Evolutionary conservation across 1,140 invertebrate species (phyloP).

Genomic region (Temnothorax nylanderi): DNA sequence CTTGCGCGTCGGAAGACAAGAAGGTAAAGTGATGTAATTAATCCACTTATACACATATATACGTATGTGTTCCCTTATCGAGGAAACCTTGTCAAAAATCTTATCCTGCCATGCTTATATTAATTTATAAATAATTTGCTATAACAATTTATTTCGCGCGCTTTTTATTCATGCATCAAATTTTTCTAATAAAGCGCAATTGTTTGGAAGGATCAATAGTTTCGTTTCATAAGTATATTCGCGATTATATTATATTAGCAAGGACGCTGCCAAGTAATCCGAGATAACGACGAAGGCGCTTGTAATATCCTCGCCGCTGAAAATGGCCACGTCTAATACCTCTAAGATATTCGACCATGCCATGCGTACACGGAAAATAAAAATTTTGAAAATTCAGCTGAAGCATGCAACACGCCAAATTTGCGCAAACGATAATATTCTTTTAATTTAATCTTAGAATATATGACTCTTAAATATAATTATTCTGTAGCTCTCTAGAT

Average conservation of each 20-base stretch:
- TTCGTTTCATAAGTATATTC: background rate
- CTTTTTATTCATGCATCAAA: background rate
- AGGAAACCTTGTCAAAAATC: background rate
- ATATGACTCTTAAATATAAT: background rate
- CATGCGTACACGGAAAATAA: conserved; percentile 1
- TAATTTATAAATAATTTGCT: background rate
- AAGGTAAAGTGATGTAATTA: background rate
- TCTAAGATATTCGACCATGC: conserved; percentile 31
- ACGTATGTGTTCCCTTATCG: background rate
- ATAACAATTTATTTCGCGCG: background rate
- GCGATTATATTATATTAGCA: conserved; percentile 22
- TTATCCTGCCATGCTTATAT: background rate
- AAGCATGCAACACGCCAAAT: background rate
- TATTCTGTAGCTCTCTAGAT: background rate
- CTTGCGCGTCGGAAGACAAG: background rate
- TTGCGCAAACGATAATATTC: background rate
- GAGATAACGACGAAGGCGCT: conserved; percentile 14
- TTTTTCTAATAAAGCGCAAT: background rate
- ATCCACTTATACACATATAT: background rate
- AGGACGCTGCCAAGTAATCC: conserved; percentile 37
- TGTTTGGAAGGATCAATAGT: conserved; percentile 37
- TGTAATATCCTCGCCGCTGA: conserved; percentile 22
- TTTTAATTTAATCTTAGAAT: background rate
- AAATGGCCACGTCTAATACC: conserved; percentile 25
- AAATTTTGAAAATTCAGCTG: conserved; percentile 42